Base-by-base conservation (phyloP, 2,113 vertebrate species). In the Atractosteus spatula region DNA sequence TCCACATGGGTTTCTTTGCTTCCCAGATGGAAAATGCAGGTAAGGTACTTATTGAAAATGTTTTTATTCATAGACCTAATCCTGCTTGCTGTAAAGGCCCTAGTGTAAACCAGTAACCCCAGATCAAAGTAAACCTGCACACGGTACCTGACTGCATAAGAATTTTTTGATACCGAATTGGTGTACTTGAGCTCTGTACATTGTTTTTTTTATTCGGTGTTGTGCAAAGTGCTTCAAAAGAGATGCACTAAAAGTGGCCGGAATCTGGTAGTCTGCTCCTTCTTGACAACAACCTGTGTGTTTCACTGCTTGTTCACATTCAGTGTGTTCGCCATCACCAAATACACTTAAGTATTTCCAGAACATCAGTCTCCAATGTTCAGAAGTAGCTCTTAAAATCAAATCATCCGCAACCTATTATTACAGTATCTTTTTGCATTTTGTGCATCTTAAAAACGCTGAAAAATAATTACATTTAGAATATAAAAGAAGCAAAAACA, bases 381-480 rank as follows among this genome's bases (percentile, higher is more conserved):
- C 47, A 17, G 16, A 11, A 1, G 16, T 16, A 55, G 47, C 66
- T 54, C 45, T 41, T 68, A 2, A 43, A n/a, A 41, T 56, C 41
- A 69, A 69, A 43, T 43, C 51, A 69, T 11, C 14, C 42, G 71
- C 14, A 59, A 62, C 14, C 62, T 67, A 67, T 62, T 1, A 7
- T 29, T 29, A 29, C 29, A 29, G 29, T 29, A 29, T 29, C 29
- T 29, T 29, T 29, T 29, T 29, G 29, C 29, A 29, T 10, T 5
- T 5, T 10, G 47, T 51, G 47, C 47, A 10, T 51, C 47, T 51
- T 5, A 51, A 51, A 51, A 51, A 41, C 43, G 4, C 47, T 55
- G 47, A 55, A 10, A 75, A 78, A 77, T 80, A 72, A 72, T 77
- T 78, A 83, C 78, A 87, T 85, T 80, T 76, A 84, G 81, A 74